phyloP scores from a whole-genome alignment of 2,797 vertebrate species.

The Syndactyla subalaris region DNA sequence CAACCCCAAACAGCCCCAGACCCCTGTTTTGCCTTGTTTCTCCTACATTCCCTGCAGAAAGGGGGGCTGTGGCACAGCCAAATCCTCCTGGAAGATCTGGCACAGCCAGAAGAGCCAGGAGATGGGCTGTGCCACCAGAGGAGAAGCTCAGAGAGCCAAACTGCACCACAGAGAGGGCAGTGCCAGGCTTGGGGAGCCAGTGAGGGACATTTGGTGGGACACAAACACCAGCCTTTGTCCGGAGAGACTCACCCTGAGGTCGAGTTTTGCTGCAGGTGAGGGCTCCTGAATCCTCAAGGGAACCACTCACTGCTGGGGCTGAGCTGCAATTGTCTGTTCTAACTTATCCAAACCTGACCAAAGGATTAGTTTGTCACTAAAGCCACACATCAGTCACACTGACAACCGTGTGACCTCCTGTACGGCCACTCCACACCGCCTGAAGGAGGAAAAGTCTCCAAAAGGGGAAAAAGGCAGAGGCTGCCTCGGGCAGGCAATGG shows the following conservation, averaged over 20 bases:
- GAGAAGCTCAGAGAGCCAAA: background rate
- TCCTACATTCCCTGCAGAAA: background rate
- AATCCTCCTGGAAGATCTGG: background rate
- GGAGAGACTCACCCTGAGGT: accelerated
- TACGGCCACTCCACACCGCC: accelerated
- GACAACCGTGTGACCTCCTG: background rate
- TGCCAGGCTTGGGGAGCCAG: background rate
- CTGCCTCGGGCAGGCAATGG: accelerated
- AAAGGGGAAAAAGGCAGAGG: background rate
- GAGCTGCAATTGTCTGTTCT: background rate
- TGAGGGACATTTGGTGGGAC: accelerated
- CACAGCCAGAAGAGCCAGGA: background rate
- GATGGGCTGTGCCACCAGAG: background rate
- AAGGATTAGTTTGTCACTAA: background rate
- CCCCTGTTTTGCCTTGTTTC: background rate
- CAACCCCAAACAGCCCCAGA: background rate
- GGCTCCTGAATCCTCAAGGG: background rate
- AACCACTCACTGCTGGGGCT: background rate
- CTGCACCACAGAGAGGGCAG: accelerated
- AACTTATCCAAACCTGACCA: background rate
- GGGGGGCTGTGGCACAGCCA: background rate
- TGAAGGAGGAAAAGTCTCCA: background rate
- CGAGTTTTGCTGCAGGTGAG: accelerated
- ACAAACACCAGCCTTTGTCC: background rate
- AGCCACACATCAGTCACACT: background rate